Conservation (phyloP, 2,888 invertebrate species). For the Lypha dubia region DNA sequence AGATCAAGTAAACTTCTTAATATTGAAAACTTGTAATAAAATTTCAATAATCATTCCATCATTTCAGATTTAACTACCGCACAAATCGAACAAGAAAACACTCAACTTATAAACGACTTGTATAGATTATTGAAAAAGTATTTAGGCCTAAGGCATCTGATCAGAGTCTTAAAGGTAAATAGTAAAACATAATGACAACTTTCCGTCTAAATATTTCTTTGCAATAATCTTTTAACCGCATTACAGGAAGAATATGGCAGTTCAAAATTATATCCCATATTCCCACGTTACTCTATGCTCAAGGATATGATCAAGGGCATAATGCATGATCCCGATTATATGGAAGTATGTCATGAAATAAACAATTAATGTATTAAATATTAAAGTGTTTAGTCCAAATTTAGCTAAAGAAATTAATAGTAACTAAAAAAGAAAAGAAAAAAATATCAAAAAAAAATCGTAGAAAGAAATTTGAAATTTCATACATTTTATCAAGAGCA, state of each 20-base stretch:
- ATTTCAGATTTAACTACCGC: conserved; percentile 95
- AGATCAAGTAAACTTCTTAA: too few relatives aligned
- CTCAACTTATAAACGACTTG: conserved; percentile 96
- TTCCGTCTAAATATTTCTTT: background rate
- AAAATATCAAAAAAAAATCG: background rate
- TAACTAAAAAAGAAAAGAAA: background rate
- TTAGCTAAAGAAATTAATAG: conserved; percentile 35
- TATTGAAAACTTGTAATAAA: too few relatives aligned
- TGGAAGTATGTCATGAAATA: conserved; percentile 97
- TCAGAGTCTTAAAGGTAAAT: conserved; percentile 92
- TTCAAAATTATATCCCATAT: conserved; percentile 96
- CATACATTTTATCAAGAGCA: conserved; percentile 10
- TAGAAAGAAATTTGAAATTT: conserved; percentile 14
- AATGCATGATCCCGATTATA: conserved; percentile 97
- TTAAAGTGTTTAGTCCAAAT: conserved; percentile 50
- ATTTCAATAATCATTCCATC: background rate
- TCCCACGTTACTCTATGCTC: conserved; percentile 96
- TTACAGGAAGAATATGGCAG: conserved; percentile 92
- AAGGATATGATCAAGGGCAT: conserved; percentile 99
- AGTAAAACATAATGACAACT: background rate
- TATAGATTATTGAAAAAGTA: conserved; percentile 96
- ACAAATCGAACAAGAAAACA: conserved; percentile 96
- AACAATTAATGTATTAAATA: conserved; percentile 83
- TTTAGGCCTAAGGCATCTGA: conserved; percentile 93
- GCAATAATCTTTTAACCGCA: background rate